Conservation (phyloP, 2,113 vertebrate genomes). For the Cyanoramphus novaezelandiae region DNA sequence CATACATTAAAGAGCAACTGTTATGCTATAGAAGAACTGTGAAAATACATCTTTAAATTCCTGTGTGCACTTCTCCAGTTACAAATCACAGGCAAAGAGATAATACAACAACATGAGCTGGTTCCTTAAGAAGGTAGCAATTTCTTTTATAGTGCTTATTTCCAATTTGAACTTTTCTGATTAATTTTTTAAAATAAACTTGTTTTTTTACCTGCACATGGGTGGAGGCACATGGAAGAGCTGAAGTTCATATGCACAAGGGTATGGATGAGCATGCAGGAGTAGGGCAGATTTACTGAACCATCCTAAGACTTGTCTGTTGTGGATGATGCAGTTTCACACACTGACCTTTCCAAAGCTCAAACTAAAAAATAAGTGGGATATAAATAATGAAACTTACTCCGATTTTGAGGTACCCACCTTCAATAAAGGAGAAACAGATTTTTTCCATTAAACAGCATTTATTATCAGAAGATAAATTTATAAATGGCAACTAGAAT, state of each 20-base stretch:
- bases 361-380: neutral
- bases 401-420: neutral
- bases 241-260: neutral
- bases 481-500: slow-evolving; percentile 51
- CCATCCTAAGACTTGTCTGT: neutral
- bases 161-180: slow-evolving; percentile 18
- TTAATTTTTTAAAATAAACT: neutral
- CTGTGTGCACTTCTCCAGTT: slow-evolving; percentile 66
- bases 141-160: slow-evolving; percentile 52
- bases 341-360: neutral
- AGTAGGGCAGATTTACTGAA: neutral
- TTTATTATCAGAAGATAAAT: slow-evolving; percentile 53
- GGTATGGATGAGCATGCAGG: neutral
- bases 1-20: slow-evolving; percentile 9
- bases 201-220: neutral
- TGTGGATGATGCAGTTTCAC: neutral
- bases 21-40: slow-evolving; percentile 32
- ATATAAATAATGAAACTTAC: neutral
- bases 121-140: slow-evolving; percentile 60
- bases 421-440: slow-evolving; percentile 46
- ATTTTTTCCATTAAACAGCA: slow-evolving; percentile 41
- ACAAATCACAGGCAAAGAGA: slow-evolving; percentile 70
- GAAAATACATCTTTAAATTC: slow-evolving; percentile 65
- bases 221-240: neutral
- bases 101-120: slow-evolving; percentile 55